phyloP scores from a whole-genome alignment of 2,888 invertebrate genomes.

The Hymenopus coronatus region DNA sequence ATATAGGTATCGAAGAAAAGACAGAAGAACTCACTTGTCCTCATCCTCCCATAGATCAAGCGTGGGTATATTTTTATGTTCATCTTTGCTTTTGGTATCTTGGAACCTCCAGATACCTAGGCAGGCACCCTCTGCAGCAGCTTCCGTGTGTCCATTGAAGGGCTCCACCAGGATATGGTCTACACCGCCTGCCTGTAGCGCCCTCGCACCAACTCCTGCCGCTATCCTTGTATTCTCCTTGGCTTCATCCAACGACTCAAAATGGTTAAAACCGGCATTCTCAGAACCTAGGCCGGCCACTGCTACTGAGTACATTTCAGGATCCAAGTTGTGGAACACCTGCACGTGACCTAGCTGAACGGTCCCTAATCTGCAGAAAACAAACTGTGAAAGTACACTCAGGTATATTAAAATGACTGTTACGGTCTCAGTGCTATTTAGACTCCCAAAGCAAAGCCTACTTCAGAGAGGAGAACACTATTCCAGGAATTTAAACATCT shows the following conservation, averaged over 20 bases:
- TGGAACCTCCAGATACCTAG: constrained; percentile 47
- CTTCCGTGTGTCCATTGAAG: constrained; percentile 37
- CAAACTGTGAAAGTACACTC: neutral
- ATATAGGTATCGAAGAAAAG: too few species aligned
- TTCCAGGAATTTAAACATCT: too few species aligned
- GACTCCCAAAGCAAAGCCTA: too few species aligned
- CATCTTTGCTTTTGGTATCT: constrained; percentile 48
- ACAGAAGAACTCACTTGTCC: neutral
- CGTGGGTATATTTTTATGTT: constrained; percentile 45
- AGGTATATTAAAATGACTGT: too few species aligned
- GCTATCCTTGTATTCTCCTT: constrained; percentile 47
- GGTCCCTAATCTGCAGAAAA: neutral
- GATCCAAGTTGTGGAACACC: constrained; percentile 36
- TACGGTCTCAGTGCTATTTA: too few species aligned
- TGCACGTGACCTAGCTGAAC: constrained; percentile 30
- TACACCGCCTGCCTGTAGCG: neutral
- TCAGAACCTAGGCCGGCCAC: constrained; percentile 45
- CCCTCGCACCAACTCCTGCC: constrained; percentile 48
- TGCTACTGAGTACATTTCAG: constrained; percentile 53
- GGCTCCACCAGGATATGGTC: neutral
- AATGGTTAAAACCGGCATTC: constrained; percentile 42
- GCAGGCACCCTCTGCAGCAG: constrained; percentile 50
- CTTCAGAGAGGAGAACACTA: too few species aligned
- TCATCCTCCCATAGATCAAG: constrained; percentile 42
- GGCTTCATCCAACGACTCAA: constrained; percentile 45